Evolutionary conservation across 2,797 vertebrate genomes (phyloP).

Genomic region (Siniperca undulata): DNA sequence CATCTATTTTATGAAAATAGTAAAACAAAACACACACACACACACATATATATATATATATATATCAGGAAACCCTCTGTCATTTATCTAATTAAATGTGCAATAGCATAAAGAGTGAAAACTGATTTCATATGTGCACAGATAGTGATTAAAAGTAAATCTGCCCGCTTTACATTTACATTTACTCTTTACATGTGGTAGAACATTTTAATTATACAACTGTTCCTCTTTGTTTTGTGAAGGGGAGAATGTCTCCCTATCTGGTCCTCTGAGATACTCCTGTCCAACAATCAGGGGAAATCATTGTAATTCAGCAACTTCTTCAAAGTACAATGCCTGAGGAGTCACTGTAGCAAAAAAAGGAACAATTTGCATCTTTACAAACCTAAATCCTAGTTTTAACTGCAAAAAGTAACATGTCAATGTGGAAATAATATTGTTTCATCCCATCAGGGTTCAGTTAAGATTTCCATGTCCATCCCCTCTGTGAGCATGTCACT

Average conservation of each 20-base stretch:
- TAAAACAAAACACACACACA: background rate
- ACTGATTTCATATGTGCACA: conserved; percentile 5
- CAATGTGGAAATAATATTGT: background rate
- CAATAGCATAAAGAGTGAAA: background rate
- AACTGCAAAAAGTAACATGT: background rate
- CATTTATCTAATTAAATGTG: background rate
- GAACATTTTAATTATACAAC: conserved; percentile 37
- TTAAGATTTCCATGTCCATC: background rate
- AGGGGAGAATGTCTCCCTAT: conserved; percentile 2
- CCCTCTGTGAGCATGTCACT: conserved; percentile 7
- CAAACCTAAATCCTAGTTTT: conserved; percentile 9
- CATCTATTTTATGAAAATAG: conserved; percentile 9
- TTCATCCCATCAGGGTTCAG: conserved; percentile 13
- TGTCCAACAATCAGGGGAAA: conserved; percentile 54
- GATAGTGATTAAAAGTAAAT: conserved; percentile 46
- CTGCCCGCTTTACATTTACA: background rate
- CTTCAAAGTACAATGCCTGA: conserved; percentile 44
- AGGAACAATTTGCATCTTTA: conserved; percentile 22
- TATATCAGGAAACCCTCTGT: background rate
- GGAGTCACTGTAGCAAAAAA: conserved; percentile 29
- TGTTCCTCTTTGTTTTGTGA: conserved; percentile 49
- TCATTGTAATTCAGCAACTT: conserved; percentile 46
- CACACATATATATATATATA: too few relatives aligned
- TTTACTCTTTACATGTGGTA: conserved; percentile 17
- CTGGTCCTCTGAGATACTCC: conserved; percentile 40